These are phyloP conservation scores for Trochalopteron elliotii DNA, from an alignment of 2,113 vertebrate species.

Conservation along the genomic window DNA sequence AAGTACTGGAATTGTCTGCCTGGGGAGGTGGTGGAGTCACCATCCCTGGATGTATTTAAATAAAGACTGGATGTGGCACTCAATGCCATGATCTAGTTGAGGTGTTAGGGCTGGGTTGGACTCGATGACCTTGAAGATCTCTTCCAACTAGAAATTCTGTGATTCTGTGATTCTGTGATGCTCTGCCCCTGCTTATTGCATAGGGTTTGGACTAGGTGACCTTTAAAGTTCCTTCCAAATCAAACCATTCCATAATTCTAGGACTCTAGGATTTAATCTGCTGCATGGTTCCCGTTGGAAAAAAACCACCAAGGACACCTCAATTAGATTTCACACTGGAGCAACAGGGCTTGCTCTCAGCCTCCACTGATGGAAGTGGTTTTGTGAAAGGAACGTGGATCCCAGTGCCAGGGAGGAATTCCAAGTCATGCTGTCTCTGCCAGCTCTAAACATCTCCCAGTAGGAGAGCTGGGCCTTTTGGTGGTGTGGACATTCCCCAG, in stretches of 20 bases:
- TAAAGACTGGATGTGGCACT: too few relatives aligned
- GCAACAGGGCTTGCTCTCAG: neutral
- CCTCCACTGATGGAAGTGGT: neutral
- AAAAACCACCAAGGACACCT: neutral
- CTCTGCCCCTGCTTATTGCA: neutral
- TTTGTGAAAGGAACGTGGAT: neutral
- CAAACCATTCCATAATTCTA: neutral
- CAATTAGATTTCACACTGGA: accelerated
- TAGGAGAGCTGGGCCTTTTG: neutral
- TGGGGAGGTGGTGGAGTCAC: too few relatives aligned
- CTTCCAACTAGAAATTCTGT: too few relatives aligned
- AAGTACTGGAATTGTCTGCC: too few relatives aligned
- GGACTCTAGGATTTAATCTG: neutral
- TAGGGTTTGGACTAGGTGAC: accelerated
- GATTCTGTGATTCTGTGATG: too few relatives aligned
- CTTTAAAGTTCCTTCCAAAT: neutral
- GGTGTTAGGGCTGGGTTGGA: too few relatives aligned
- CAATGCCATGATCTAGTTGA: too few relatives aligned
- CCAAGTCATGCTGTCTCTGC: accelerated
- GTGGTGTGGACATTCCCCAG: neutral
- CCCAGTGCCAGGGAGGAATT: neutral
- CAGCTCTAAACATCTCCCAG: neutral
- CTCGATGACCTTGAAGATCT: too few relatives aligned
- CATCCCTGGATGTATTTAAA: too few relatives aligned
- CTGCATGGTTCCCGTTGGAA: neutral